Evolutionary conservation across 2,113 vertebrate species (phyloP).

Genomic region (Phrynocephalus versicolor): DNA sequence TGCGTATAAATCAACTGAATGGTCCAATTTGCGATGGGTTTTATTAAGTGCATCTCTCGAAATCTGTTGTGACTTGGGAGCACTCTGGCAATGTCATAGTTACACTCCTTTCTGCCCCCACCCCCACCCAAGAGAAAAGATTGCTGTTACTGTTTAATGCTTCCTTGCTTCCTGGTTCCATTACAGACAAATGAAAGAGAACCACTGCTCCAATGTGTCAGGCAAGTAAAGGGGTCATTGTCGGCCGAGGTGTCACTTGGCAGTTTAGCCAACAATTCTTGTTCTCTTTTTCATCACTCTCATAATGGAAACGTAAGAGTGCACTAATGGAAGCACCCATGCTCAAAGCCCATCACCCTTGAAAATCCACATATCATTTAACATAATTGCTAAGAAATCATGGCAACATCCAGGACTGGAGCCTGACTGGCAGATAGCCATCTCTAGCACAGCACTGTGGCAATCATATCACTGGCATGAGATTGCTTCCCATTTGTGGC

Average conservation of each 20-base stretch:
- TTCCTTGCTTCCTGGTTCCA: neutral
- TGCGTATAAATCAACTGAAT: constrained; percentile 53
- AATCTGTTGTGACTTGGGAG: constrained; percentile 20
- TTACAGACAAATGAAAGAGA: constrained; percentile 1
- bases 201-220: neutral
- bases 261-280: neutral
- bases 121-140: neutral
- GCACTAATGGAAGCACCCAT: neutral
- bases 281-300: constrained; percentile 2
- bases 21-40: constrained; percentile 23
- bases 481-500: constrained; percentile 57
- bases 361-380: constrained; percentile 30
- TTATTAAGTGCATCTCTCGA: constrained; percentile 37
- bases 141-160: neutral
- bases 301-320: constrained; percentile 4
- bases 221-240: neutral
- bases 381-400: constrained; percentile 44
- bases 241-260: neutral
- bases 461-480: constrained; percentile 58
- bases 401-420: constrained; percentile 37
- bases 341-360: neutral
- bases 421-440: constrained; percentile 45
- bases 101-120: neutral
- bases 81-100: constrained; percentile 31
- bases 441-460: neutral